Evolutionary conservation across 2,888 invertebrate genomes (phyloP), one percentile per base, ranked within the genome.

Genomic region (Nowickia ferox): DNA sequence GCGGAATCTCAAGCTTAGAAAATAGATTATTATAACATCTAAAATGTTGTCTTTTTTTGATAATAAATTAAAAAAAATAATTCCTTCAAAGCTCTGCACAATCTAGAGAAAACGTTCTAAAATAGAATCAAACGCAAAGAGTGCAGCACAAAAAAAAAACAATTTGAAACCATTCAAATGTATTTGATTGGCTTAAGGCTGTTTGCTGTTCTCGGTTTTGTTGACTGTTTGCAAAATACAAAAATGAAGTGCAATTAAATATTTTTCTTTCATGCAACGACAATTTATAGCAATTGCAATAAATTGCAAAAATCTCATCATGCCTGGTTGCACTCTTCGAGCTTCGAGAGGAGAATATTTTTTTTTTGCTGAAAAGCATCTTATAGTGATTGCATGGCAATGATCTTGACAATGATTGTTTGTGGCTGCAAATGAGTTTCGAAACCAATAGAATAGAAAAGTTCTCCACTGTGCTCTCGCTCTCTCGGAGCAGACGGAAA

Each of bases 331-430:
- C 71, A 79, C 78, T 79, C 71, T 71, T 74, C 15, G 48, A 42
- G 40, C 17, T 30, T 48, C 40, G 30, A 51, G 30, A 38, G 40
- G 44, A 42, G 10, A 38, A 42, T 4, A 38, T 42, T 61, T 38
- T 76, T 53, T 13, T n/a, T 38, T 17, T 53, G 9, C 13, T 38
- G 2, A 4, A 15, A 48, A 69, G 59, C 75, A 76, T 69, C 66
- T 44, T 19, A 22, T 61, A 19, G 38, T 15, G 17, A 71, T 80
- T 46, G 61, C 55, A 59, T 85, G 81, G 66, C 85, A 82, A 80
- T 87, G 87, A 90, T 90, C 89, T 90, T 89, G 89, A 86, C 87
- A 87, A 75, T 88, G 87, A 87, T 87, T 87, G 76, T 55, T 87
- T 87, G 76, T 55, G 38, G 44, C 19, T 10, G 15, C 61, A 82